Base-by-base conservation (phyloP, 53 echinoderm and acorn worm species). In the Paracentrotus lividus region DNA sequence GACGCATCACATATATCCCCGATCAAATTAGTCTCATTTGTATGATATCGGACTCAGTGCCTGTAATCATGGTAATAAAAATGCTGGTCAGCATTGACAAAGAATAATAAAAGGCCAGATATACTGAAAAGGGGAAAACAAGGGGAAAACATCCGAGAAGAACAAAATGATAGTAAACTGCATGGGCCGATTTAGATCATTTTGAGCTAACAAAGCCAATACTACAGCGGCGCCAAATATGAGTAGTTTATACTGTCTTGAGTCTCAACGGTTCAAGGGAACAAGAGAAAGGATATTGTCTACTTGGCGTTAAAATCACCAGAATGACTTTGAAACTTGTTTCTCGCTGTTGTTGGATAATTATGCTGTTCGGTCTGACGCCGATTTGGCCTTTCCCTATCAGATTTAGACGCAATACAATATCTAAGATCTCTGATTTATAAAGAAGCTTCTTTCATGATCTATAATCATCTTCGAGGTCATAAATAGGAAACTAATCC, bases 341-440 rank as follows among this genome's bases (percentile, higher is more conserved):
- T 38, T 36, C 72, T 38, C 16, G 18, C 72, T 72, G 4, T 72
- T 72, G 72, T 72, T 40, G 36, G 40, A 16, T 40, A 72, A 72
- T 72, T 72, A 38, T 40, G 10, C 2, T 38, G 16, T 21, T 1
- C 72, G 20, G 40, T 21, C 33, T 20, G 72, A 38, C 72, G 72
- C 72, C 40, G 72, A 32, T 18, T 72, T 40, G 38, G 38, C 72
- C 72, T 72, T 72, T 36, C 5, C 72, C 5, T 40, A 72, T 72
- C 72, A 72, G 72, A 72, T 72, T 72, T 72, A 72, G 72, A 72
- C 72, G 72, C 40, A 72, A 72, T 72, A 72, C 72, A 72, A 72
- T 72, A 72, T 34, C 72, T 36, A 20, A 38, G 18, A 40, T 21
- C 40, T 72, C 72, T 21, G 20, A 16, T 38, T 72, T 72, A 8